Base-by-base conservation (phyloP, 2,113 vertebrate genomes). In the Abramis brama region DNA sequence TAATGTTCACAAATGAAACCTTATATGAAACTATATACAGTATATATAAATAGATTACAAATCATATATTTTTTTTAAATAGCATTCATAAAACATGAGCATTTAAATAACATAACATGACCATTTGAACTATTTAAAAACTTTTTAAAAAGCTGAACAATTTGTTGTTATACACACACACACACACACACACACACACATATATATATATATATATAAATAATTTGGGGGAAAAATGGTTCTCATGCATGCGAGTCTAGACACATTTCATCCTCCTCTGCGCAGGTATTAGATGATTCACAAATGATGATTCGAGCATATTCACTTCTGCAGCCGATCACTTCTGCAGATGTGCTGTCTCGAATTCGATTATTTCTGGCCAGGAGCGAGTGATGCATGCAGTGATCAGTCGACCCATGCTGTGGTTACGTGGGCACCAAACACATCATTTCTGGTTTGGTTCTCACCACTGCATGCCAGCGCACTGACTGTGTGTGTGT, bases 401-500 rank as follows among this genome's bases (percentile, higher is more conserved):
- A 10, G 60, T 52, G 30, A 36, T 39, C 45, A 60, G n/a, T 62
- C 25, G 50, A 39, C 64, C 45, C 12, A 23, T 13, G 47, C 36
- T 25, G 62, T 52, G 84, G 60, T 78, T 71, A 79, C 6, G 33
- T 55, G 47, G 36, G 27, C 80, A 86, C n/a, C 70, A 80, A 45
- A 36, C 76, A 45, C 86, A 39, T 83, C 66, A 68, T 66, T 43
- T 83, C 86, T 71, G 91, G 86, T 60, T 2, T 27, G 87, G 57
- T 15, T 70, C 75, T 36, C 83, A 82, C 88, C 88, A 89, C 76
- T 79, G 27, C 86, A 89, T 86, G 27, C 86, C 86, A 75, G 57
- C 71, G 62, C 73, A 55, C 15, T 86, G 85, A 92, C 79, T 89
- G 78, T 92, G 88, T 87, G 23, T 23, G 21, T 36, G 8, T 59